A percentile compares a stretch with the other conserved stretches of the same genome.
phyloP scores from a whole-genome alignment of 2,888 invertebrate species.

The Brenthis hecate region DNA sequence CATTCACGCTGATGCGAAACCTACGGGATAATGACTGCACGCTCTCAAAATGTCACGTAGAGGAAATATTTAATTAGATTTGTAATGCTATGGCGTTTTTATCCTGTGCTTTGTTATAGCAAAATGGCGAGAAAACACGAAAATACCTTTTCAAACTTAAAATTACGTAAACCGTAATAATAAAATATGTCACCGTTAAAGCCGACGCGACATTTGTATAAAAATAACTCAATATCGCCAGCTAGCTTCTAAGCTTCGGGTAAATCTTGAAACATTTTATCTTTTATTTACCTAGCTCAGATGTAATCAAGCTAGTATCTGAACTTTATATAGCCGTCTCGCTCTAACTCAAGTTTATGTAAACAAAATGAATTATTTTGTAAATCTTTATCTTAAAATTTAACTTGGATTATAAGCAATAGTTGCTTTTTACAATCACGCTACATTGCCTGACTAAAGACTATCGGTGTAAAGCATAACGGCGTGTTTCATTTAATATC shows the following conservation, averaged over 20 bases:
- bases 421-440: slow-evolving; percentile 32
- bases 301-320: neutral
- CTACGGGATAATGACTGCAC: slow-evolving; percentile 54
- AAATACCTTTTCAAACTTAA: neutral
- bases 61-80: slow-evolving; percentile 46
- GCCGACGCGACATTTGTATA: neutral
- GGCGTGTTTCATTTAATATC: slow-evolving; percentile 37
- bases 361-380: slow-evolving; percentile 19
- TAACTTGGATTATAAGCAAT: slow-evolving; percentile 28
- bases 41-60: slow-evolving; percentile 66
- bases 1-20: slow-evolving; percentile 55
- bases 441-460: slow-evolving; percentile 34
- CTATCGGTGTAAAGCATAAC: slow-evolving; percentile 35
- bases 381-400: slow-evolving; percentile 29
- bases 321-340: slow-evolving; percentile 1
- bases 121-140: neutral
- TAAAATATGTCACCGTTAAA: neutral
- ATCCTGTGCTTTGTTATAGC: neutral
- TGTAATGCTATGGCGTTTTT: slow-evolving; percentile 20
- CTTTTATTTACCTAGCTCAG: slow-evolving; percentile 12
- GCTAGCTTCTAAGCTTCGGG: slow-evolving; percentile 1
- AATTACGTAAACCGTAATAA: neutral
- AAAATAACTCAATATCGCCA: slow-evolving; percentile 8
- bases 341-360: neutral
- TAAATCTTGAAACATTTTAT: slow-evolving; percentile 17